These are phyloP conservation scores for Melitaea athalia DNA, from an alignment of 2,888 invertebrate species.

Conservation along the genomic window DNA sequence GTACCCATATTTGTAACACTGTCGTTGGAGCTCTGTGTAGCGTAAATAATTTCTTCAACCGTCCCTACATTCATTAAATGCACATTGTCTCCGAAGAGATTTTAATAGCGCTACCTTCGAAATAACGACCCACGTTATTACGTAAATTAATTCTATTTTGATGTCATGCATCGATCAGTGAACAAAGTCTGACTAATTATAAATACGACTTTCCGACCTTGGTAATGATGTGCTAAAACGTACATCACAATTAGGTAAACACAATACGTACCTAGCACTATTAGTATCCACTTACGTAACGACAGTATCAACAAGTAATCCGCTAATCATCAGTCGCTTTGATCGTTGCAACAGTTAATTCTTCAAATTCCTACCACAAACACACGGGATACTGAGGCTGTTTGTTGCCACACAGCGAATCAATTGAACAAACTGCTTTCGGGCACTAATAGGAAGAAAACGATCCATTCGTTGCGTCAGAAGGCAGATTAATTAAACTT, in stretches of 20 bases:
- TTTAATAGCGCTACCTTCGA: slow-evolving; percentile 68
- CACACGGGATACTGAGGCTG: slow-evolving; percentile 57
- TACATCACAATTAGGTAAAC: slow-evolving; percentile 44
- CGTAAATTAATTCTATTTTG: slow-evolving; percentile 41
- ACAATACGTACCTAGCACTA: slow-evolving; percentile 52
- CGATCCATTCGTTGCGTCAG: slow-evolving; percentile 67
- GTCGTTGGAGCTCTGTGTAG: slow-evolving; percentile 60
- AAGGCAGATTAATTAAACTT: slow-evolving; percentile 74
- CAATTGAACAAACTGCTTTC: slow-evolving; percentile 73
- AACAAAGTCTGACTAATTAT: slow-evolving; percentile 46
- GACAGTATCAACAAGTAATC: slow-evolving; percentile 70
- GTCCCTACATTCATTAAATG: slow-evolving; percentile 70
- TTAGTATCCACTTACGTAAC: slow-evolving; percentile 68
- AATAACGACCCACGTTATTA: slow-evolving; percentile 51
- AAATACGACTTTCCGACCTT: slow-evolving; percentile 43
- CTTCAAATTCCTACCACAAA: slow-evolving; percentile 74
- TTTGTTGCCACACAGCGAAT: slow-evolving; percentile 70
- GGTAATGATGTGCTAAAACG: slow-evolving; percentile 70
- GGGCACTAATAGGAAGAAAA: slow-evolving; percentile 70
- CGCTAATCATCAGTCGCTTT: slow-evolving; percentile 70
- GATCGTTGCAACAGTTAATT: slow-evolving; percentile 70
- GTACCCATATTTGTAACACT: slow-evolving; percentile 59
- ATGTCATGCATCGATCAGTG: slow-evolving; percentile 37
- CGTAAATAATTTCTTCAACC: slow-evolving; percentile 77
- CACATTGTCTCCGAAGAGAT: slow-evolving; percentile 67